phyloP scores from a whole-genome alignment of 2,113 vertebrate species.

The Crotalus viridis region DNA sequence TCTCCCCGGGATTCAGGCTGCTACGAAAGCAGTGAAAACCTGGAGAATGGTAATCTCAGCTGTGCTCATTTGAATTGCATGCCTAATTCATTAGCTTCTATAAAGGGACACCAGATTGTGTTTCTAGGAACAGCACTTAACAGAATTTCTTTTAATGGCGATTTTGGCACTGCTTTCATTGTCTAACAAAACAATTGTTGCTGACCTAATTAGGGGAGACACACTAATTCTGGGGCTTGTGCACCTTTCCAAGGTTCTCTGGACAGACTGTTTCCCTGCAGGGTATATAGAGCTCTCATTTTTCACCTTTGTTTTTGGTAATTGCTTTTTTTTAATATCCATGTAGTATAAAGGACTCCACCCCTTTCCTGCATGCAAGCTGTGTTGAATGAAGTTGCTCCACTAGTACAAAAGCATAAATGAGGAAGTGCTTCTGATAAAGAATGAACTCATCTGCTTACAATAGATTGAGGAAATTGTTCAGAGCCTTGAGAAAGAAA shows the following conservation, averaged over 20 bases:
- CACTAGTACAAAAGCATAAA: neutral
- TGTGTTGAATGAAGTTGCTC: neutral
- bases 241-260: neutral
- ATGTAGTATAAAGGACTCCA: neutral
- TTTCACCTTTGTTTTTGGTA: constrained; percentile 13
- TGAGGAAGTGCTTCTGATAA: neutral
- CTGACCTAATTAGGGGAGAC: constrained; percentile 17
- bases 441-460: neutral
- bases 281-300: constrained; percentile 3
- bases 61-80: constrained; percentile 30
- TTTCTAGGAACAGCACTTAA: neutral
- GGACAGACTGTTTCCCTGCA: neutral
- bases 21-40: constrained; percentile 96
- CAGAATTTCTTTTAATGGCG: neutral
- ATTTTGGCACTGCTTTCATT: constrained; percentile 34
- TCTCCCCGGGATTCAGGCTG: constrained; percentile 96
- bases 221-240: neutral
- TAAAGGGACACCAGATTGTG: neutral
- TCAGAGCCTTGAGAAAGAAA: neutral
- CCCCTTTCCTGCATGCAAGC: neutral
- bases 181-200: constrained; percentile 49
- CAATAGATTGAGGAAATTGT: constrained; percentile 12
- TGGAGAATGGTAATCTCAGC: constrained; percentile 89
- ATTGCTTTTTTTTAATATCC: constrained; percentile 2
- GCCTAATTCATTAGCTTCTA: neutral